Percentiles rank a stretch among this genome's conserved stretches.
phyloP scores from a whole-genome alignment of 2,888 invertebrate genomes.

The Xestobium rufovillosum region DNA sequence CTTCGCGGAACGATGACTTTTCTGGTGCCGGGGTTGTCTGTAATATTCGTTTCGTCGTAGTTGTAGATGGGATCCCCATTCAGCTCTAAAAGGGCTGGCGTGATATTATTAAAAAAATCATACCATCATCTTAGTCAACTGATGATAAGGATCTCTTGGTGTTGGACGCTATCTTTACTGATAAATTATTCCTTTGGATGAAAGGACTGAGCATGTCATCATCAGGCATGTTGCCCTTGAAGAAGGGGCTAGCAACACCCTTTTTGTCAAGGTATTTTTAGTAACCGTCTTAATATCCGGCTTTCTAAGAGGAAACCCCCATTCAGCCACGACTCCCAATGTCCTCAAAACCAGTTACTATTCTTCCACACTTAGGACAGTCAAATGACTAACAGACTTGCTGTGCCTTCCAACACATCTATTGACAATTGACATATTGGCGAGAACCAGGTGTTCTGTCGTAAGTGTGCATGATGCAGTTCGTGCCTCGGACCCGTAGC shows the following conservation, averaged over 20 bases:
- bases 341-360: constrained; percentile 8
- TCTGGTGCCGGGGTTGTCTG: constrained; percentile 31
- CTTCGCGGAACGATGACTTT: too few relatives aligned
- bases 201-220: constrained; percentile 10
- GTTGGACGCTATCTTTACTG: too few relatives aligned
- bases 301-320: constrained; percentile 9
- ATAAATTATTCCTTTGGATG: constrained; percentile 8
- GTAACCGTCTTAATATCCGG: too few relatives aligned
- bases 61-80: too few relatives aligned
- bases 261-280: constrained; percentile 5
- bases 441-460: constrained; percentile 8
- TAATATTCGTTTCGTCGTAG: constrained; percentile 36
- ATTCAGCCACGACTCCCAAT: constrained; percentile 8
- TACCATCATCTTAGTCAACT: constrained; percentile 6
- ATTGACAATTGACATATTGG: too few relatives aligned
- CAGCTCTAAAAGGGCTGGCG: constrained; percentile 5
- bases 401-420: constrained; percentile 13
- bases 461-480: constrained; percentile 6
- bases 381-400: constrained; percentile 12
- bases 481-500: too few relatives aligned
- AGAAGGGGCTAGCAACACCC: constrained; percentile 4
- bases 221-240: constrained; percentile 7
- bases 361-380: too few relatives aligned
- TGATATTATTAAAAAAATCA: constrained; percentile 9
- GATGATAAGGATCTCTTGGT: constrained; percentile 7